Percentiles rank a stretch among this genome's conserved stretches.
These are phyloP conservation scores for Tenthredo notha DNA, from an alignment of 2,888 invertebrate species.

Conservation along the genomic window DNA sequence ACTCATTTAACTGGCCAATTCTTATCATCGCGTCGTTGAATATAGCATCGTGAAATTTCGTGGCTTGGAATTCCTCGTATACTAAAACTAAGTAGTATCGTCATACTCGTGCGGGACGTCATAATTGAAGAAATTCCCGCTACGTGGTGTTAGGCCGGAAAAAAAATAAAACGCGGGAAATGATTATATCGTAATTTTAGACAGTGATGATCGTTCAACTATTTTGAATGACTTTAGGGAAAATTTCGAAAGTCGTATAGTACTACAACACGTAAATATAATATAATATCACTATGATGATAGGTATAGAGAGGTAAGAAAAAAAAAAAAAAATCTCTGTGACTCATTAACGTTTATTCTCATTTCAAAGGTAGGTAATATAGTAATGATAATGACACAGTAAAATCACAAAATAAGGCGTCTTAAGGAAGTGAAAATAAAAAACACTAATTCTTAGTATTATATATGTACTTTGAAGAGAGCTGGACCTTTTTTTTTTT, in stretches of 20 bases:
- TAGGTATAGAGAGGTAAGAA: neutral
- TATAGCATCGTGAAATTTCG: neutral
- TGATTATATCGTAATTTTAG: neutral
- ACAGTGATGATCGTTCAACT: neutral
- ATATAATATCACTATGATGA: neutral
- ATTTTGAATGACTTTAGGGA: neutral
- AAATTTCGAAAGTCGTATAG: no score
- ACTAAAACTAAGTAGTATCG: neutral
- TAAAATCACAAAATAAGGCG: neutral
- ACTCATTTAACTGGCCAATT: neutral
- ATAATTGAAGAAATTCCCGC: neutral
- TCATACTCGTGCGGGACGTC: neutral
- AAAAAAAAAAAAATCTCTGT: neutral
- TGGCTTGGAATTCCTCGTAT: neutral
- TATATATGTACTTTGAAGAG: constrained; percentile 3
- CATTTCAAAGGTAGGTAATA: neutral
- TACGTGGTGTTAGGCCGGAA: neutral
- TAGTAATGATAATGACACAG: neutral
- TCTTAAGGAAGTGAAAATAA: neutral
- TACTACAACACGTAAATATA: neutral
- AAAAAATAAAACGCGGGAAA: neutral
- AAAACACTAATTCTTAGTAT: neutral
- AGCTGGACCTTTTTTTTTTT: constrained; percentile 13
- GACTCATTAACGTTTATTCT: neutral
- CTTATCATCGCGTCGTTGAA: neutral